A percentile compares a stretch with the other conserved stretches of the same genome.
These are phyloP conservation scores for Dendrocincla tyrannina DNA, from an alignment of 2,797 vertebrate genomes.

Conservation along the genomic window DNA sequence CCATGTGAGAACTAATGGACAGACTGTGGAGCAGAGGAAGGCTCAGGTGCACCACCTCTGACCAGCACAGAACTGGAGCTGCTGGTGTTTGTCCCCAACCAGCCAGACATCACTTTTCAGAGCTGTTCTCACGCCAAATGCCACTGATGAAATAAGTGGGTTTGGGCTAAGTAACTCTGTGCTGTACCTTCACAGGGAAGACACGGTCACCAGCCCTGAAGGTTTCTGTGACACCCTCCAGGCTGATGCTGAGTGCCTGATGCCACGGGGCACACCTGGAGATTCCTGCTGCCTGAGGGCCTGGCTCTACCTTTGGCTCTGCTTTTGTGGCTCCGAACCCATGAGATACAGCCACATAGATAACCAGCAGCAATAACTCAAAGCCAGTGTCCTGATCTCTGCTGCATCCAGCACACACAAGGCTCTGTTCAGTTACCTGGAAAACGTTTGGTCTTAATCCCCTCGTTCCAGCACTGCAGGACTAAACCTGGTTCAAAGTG, in stretches of 20 bases:
- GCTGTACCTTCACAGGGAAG: not conserved
- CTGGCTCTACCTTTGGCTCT: not conserved
- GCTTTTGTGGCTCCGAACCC: not conserved
- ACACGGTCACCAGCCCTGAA: not conserved
- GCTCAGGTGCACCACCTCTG: not conserved
- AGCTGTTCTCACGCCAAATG: not conserved
- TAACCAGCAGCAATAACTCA: not conserved
- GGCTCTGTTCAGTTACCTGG: fast-evolving
- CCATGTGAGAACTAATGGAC: not conserved
- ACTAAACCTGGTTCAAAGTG: not conserved
- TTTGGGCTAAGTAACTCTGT: not conserved
- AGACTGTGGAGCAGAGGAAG: not conserved
- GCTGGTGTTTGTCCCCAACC: not conserved
- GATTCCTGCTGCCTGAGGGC: not conserved
- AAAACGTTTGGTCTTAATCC: not conserved
- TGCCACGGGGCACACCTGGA: not conserved
- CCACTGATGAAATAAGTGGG: not conserved
- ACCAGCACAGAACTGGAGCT: not conserved
- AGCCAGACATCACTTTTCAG: not conserved
- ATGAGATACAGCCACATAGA: not conserved
- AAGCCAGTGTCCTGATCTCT: not conserved
- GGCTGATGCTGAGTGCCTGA: not conserved
- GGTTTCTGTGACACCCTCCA: fast-evolving
- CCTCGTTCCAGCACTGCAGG: not conserved
- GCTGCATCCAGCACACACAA: not conserved